Evolutionary conservation across 1,140 invertebrate species (phyloP).

Genomic region (Bombus consobrinus): DNA sequence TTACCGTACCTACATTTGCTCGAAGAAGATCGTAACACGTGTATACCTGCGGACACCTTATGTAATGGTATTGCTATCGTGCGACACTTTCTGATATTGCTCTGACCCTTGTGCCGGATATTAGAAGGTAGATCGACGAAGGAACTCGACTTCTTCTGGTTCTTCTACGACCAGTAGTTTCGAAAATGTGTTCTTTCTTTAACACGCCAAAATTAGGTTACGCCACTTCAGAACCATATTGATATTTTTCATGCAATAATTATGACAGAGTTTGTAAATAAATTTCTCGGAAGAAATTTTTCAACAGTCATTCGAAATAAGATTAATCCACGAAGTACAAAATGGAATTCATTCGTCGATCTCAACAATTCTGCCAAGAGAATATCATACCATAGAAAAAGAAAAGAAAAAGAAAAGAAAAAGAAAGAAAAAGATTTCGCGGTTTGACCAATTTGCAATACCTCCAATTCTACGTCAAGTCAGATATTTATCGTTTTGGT

Average conservation of each 20-base stretch:
- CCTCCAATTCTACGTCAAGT: neutral
- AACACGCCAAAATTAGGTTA: too few relatives aligned
- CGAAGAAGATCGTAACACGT: slow-evolving; percentile 46
- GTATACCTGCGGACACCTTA: slow-evolving; percentile 51
- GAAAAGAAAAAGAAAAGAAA: neutral
- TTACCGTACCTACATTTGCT: slow-evolving; percentile 47
- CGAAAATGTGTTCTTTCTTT: neutral
- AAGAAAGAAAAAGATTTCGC: too few relatives aligned
- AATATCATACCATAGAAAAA: neutral
- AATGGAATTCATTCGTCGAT: too few relatives aligned
- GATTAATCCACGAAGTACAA: too few relatives aligned
- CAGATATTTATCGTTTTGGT: slow-evolving; percentile 35
- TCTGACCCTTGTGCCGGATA: neutral
- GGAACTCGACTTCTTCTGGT: neutral
- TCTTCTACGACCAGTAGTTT: neutral
- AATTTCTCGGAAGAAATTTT: too few relatives aligned
- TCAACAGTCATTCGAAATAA: too few relatives aligned
- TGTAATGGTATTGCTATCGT: slow-evolving; percentile 53
- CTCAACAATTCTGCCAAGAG: neutral
- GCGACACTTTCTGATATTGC: slow-evolving; percentile 49
- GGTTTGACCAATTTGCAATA: neutral
- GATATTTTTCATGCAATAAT: too few relatives aligned
- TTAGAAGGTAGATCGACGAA: neutral
- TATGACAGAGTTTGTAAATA: too few relatives aligned
- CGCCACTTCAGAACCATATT: too few relatives aligned